These are phyloP conservation scores for Choloepus didactylus DNA, from an alignment of 2,797 vertebrate genomes.

Conservation along the genomic window DNA sequence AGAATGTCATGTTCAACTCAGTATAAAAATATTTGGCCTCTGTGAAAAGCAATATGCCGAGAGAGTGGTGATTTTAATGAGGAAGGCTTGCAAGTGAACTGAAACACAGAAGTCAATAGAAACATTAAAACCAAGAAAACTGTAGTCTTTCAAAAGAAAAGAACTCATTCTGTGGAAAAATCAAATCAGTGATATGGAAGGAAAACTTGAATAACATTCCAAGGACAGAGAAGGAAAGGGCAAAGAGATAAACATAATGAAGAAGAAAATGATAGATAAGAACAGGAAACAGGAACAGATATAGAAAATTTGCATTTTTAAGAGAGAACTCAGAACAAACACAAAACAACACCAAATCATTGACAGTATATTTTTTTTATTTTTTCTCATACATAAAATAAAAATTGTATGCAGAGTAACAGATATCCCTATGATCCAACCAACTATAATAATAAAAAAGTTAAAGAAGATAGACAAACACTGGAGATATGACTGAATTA, in stretches of 20 bases:
- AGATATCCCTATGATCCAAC: neutral
- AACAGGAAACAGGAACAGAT: neutral
- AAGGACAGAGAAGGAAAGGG: neutral
- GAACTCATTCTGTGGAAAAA: neutral
- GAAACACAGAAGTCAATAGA: neutral
- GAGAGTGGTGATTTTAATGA: neutral
- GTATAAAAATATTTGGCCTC: neutral
- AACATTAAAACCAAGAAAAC: neutral
- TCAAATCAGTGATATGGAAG: neutral
- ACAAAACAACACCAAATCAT: neutral
- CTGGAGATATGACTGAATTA: neutral
- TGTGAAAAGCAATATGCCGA: neutral
- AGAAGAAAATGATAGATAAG: neutral
- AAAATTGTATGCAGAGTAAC: neutral
- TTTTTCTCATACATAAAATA: neutral
- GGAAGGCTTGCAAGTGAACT: neutral
- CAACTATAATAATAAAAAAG: neutral
- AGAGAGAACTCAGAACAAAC: neutral
- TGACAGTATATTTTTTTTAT: neutral
- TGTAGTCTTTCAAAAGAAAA: neutral
- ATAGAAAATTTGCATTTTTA: neutral
- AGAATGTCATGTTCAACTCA: neutral
- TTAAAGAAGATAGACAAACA: neutral
- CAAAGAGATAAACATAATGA: neutral
- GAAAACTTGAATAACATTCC: neutral